Evolutionary conservation across 2,113 vertebrate genomes (phyloP).

Genomic region (Crotalus horridus): DNA sequence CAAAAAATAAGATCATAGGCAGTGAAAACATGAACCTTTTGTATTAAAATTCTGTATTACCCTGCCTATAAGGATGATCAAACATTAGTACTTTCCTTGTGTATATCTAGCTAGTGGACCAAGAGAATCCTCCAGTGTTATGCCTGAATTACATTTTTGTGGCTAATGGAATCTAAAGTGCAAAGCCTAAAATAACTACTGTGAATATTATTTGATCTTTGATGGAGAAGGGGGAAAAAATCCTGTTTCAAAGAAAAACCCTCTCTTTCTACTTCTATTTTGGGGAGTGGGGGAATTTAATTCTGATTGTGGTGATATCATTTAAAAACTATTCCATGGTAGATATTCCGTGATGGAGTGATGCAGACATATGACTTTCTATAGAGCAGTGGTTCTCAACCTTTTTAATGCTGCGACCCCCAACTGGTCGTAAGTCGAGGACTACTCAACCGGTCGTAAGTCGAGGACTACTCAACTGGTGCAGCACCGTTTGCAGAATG

Average conservation of each 20-base stretch:
- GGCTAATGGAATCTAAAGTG: constrained; percentile 29
- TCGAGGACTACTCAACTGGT: too few relatives aligned
- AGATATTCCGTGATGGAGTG: background rate
- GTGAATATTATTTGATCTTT: constrained; percentile 31
- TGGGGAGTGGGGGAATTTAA: background rate
- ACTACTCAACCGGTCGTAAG: too few relatives aligned
- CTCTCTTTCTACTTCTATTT: background rate
- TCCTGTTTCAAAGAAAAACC: constrained; percentile 39
- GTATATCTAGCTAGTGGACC: background rate
- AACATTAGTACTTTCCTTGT: constrained; percentile 1
- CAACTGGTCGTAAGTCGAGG: too few relatives aligned
- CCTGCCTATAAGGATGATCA: background rate
- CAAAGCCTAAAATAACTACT: constrained; percentile 42
- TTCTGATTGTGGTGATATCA: constrained; percentile 20
- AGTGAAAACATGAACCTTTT: background rate
- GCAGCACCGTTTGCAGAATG: too few relatives aligned
- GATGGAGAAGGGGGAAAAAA: constrained; percentile 10
- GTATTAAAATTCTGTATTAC: constrained; percentile 6
- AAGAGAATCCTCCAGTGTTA: constrained; percentile 18
- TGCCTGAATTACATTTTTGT: constrained; percentile 12
- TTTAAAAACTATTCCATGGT: constrained; percentile 14
- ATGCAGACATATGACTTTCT: background rate
- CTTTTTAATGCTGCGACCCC: too few relatives aligned
- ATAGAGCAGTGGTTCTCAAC: background rate
- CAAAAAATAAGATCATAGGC: constrained; percentile 3